Conservation (phyloP, 2,888 invertebrate genomes). For the Chrysotoxum bicinctum region DNA sequence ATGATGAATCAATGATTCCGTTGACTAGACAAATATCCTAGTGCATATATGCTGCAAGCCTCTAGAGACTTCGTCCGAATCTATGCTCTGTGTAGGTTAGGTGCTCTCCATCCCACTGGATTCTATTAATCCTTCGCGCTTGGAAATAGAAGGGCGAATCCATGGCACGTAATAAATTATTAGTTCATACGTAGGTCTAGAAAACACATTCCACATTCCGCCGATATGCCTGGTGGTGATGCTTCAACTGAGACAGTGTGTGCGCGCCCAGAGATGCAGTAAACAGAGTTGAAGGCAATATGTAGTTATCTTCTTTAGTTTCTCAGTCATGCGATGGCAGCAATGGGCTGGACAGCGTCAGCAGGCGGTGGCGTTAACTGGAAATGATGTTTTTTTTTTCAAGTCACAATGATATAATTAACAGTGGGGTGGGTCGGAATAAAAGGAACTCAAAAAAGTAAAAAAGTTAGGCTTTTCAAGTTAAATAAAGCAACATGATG, state of each 20-base stretch:
- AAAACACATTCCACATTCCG: conserved; percentile 54
- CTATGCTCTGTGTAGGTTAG: background rate
- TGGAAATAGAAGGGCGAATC: conserved; percentile 52
- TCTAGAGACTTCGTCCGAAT: conserved; percentile 1
- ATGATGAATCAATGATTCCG: conserved; percentile 72
- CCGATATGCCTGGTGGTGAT: background rate
- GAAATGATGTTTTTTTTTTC: conserved; percentile 2
- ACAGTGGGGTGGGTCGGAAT: conserved; percentile 34
- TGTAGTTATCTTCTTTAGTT: conserved; percentile 46
- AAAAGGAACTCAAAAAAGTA: background rate
- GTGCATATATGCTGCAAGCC: conserved; percentile 21
- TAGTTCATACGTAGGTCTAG: conserved; percentile 61
- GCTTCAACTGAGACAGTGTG: conserved; percentile 16
- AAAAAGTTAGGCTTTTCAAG: too few species aligned
- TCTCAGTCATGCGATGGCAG: conserved; percentile 11
- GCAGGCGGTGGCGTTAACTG: conserved; percentile 6
- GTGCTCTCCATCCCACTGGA: conserved; percentile 24
- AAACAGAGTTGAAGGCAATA: conserved; percentile 23
- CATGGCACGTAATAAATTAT: conserved; percentile 72
- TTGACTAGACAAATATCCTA: conserved; percentile 72
- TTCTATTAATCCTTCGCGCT: conserved; percentile 44
- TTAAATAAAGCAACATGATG: too few species aligned
- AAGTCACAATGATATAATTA: conserved; percentile 7
- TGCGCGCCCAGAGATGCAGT: background rate
- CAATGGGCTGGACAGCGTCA: conserved; percentile 19